Conservation (phyloP, 2,113 vertebrate species). For the Hippocampus guttulatus region DNA sequence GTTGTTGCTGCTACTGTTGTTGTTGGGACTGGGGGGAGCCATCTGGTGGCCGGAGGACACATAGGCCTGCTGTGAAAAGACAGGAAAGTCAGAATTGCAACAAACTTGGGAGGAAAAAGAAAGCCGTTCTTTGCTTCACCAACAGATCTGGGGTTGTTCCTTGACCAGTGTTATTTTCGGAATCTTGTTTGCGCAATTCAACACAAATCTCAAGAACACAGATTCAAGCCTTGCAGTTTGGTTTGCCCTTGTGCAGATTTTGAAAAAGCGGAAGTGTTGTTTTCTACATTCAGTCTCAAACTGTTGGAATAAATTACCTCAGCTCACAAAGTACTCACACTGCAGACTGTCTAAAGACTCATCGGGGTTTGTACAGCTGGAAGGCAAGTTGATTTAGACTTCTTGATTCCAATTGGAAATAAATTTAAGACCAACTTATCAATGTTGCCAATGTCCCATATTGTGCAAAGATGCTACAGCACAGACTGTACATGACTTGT, state of each 20-base stretch:
- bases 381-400: too few species aligned
- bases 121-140: neutral
- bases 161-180: neutral
- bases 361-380: too few species aligned
- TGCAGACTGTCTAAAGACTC: too few species aligned
- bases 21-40: conserved; percentile 96
- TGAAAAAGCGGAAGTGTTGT: neutral
- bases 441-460: too few species aligned
- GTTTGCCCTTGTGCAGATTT: neutral
- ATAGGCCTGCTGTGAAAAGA: conserved; percentile 87
- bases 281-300: neutral
- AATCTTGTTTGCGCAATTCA: neutral
- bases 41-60: conserved; percentile 95
- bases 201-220: neutral
- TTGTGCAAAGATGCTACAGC: too few species aligned
- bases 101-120: neutral
- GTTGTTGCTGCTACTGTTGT: conserved; percentile 82
- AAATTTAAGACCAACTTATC: too few species aligned
- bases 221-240: neutral
- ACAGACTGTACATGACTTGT: too few species aligned
- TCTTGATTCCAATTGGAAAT: too few species aligned
- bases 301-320: neutral
- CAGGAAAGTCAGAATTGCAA: conserved; percentile 8
- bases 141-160: neutral
- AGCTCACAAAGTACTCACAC: neutral